Conservation (phyloP, 2,797 vertebrate genomes). For the Pseudochromis fuscus region DNA sequence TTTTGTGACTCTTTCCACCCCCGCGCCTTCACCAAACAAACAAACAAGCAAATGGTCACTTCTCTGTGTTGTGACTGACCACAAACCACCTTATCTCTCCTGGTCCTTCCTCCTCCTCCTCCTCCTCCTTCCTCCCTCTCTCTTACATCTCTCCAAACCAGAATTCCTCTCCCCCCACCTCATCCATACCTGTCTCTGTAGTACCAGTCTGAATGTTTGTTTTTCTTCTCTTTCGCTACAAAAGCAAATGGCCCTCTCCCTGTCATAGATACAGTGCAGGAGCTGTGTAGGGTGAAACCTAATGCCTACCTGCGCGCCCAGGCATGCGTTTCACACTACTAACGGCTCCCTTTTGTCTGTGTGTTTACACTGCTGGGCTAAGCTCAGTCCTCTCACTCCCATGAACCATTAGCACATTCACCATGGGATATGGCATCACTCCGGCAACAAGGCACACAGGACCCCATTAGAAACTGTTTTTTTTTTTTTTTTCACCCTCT, state of each 20-base stretch:
- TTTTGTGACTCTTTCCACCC: conserved; percentile 24
- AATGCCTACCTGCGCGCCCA: conserved; percentile 80
- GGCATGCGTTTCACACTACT: conserved; percentile 80
- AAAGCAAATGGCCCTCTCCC: conserved; percentile 79
- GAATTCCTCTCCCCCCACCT: conserved; percentile 69
- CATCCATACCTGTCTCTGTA: conserved; percentile 78
- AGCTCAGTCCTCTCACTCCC: conserved; percentile 76
- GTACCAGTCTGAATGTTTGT: conserved; percentile 72
- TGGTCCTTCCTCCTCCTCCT: conserved; percentile 45
- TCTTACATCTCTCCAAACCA: conserved; percentile 65
- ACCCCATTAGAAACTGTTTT: conserved; percentile 83
- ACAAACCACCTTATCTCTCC: conserved; percentile 72
- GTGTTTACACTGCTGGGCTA: conserved; percentile 83
- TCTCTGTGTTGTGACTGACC: conserved; percentile 78
- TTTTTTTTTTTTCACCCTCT: conserved; percentile 50
- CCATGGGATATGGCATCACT: conserved; percentile 83
- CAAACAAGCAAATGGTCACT: conserved; percentile 79
- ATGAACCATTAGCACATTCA: conserved; percentile 82
- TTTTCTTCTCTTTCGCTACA: conserved; percentile 76
- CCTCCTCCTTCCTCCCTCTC: conserved; percentile 17
- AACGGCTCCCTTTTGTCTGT: conserved; percentile 83
- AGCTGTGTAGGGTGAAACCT: conserved; percentile 74
- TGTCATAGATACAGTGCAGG: conserved; percentile 66
- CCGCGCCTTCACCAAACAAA: conserved; percentile 66
- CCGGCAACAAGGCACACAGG: conserved; percentile 84